Conservation (phyloP, 2,113 vertebrate genomes). For the Hymenochirus boettgeri region DNA sequence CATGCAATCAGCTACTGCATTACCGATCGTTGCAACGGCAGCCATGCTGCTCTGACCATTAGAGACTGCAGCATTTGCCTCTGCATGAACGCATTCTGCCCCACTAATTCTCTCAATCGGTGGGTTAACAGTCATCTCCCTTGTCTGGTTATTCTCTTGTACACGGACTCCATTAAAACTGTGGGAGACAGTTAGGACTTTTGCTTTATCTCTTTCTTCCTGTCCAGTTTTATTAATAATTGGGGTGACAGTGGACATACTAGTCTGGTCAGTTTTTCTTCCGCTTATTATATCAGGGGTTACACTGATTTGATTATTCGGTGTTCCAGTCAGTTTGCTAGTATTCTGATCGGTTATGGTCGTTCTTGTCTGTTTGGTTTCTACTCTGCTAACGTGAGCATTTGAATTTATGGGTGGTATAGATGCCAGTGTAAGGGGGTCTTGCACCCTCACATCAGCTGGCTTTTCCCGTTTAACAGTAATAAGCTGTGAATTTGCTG, state of each 20-base stretch:
- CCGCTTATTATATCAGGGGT: background rate
- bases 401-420: conserved; percentile 12
- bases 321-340: background rate
- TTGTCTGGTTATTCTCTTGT: conserved; percentile 1
- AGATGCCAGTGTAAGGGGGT: background rate
- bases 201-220: background rate
- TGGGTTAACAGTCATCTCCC: background rate
- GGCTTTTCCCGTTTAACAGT: background rate
- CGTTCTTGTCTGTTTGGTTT: conserved; percentile 3
- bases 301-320: background rate
- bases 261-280: background rate
- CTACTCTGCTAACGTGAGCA: conserved; percentile 15
- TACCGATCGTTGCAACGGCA: background rate
- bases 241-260: background rate
- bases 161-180: background rate
- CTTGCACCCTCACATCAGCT: background rate
- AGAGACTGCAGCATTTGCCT: conserved; percentile 3
- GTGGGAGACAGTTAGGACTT: background rate
- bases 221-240: background rate
- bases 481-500: background rate
- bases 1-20: conserved; percentile 2
- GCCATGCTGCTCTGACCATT: conserved; percentile 8
- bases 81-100: background rate
- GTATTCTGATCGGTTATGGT: background rate
- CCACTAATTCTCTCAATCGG: background rate